Base-by-base conservation (phyloP, 2,113 vertebrate genomes). In the Platichthys stellatus region DNA sequence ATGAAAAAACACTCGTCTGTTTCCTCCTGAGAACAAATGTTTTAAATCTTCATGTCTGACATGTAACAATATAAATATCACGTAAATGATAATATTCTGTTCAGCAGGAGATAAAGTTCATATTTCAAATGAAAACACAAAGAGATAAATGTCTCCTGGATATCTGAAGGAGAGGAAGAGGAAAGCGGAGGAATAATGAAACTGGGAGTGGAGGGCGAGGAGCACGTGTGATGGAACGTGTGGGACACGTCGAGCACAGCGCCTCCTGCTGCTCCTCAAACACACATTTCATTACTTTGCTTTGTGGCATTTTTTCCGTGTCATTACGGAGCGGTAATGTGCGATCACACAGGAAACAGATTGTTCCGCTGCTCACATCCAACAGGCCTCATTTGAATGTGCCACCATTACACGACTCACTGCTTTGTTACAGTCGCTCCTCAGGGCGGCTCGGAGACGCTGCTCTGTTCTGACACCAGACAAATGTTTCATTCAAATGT, bases 401-500 rank as follows among this genome's bases (percentile, higher is more conserved):
- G 91, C 91, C 91, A 89, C 83, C 83, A 81, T 87, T 66, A 83
- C 74, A 72, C 73, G 24, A 67, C 81, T 85, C 85, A 43, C 76
- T 80, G 88, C 90, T 93, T 84, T 91, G 91, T 93, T 93, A 93
- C 92, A 89, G 92, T 92, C 72, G 58, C 62, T 76, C 78, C 74
- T 72, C 82, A 75, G 69, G 89, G 69, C 84, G 88, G 88, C 84
- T 77, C 91, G 88, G 86, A 95, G 96, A 97, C 91, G 89, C 93
- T 96, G 90, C 93, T 86, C 92, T 82, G 90, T 95, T 96, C 94
- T 97, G 97, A 98, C 97, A 99, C 91, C 93, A 98, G 97, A 99
- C 96, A 97, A 97, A 99, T 98, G 97, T 97, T 97, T 99, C 96
- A 97, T 98, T 98, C 96, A 97, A 97, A 98, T 96, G 95, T 95